These are phyloP conservation scores for Drosophila glabriapex DNA, from an alignment of 2,888 invertebrate species.

Conservation along the genomic window DNA sequence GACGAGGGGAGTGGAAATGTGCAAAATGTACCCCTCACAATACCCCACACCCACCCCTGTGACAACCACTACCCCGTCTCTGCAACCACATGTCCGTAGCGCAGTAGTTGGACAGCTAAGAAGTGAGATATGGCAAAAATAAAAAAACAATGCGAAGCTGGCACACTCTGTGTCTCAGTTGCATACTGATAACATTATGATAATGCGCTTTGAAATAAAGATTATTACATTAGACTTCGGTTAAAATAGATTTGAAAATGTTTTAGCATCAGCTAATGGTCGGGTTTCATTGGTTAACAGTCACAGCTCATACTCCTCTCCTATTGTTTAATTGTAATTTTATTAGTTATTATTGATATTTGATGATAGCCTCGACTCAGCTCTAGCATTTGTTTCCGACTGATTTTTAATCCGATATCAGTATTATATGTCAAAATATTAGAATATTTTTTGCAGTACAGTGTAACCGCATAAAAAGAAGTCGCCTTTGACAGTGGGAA, in stretches of 20 bases:
- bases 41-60: neutral
- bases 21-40: conserved; percentile 32
- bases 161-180: conserved; percentile 19
- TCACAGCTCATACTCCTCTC: neutral
- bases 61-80: neutral
- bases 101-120: conserved; percentile 35
- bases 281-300: neutral
- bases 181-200: neutral
- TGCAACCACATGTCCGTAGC: neutral
- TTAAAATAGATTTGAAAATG: neutral
- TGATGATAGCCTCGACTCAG: too few species aligned
- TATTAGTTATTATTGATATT: too few species aligned
- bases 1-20: conserved; percentile 31
- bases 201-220: neutral
- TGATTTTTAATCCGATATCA: conserved; percentile 9
- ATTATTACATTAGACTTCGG: neutral
- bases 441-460: conserved; percentile 23
- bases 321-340: too few species aligned
- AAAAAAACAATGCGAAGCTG: conserved; percentile 21
- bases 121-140: conserved; percentile 34
- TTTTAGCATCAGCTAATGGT: neutral
- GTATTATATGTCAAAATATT: conserved; percentile 12
- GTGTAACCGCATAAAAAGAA: conserved; percentile 27
- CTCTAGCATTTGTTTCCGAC: neutral
- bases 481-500: conserved; percentile 38